These are phyloP conservation scores for Amphiprion ocellaris DNA, from an alignment of 2,113 vertebrate genomes.

Conservation along the genomic window DNA sequence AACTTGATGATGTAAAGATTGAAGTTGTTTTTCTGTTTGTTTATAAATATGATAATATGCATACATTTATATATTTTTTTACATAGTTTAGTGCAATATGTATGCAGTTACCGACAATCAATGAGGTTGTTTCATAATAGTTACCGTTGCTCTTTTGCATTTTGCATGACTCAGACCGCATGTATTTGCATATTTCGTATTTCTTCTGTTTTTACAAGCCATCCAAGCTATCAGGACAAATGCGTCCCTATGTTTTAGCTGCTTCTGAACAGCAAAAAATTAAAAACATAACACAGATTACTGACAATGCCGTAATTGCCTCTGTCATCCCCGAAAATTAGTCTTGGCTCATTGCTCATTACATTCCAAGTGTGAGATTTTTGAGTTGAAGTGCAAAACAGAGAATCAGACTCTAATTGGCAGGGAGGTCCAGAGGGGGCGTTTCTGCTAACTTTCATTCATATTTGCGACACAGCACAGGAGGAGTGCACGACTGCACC, in stretches of 20 bases:
- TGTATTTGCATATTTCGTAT: background rate
- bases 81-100: no score
- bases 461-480: background rate
- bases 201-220: background rate
- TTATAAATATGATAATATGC: no score
- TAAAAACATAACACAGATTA: constrained; percentile 12
- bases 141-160: background rate
- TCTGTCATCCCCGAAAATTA: background rate
- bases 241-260: background rate
- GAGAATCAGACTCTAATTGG: constrained; percentile 20
- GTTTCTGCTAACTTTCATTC: constrained; percentile 10
- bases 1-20: no score
- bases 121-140: no score
- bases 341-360: background rate
- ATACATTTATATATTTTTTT: no score
- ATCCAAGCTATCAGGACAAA: background rate
- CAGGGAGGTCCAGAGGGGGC: background rate
- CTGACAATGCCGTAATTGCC: constrained; percentile 20
- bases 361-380: background rate
- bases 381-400: constrained; percentile 1
- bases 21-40: no score
- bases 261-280: background rate
- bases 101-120: no score
- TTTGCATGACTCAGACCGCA: background rate
- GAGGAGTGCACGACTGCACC: background rate